A percentile compares a stretch with the other conserved stretches of the same genome.
These are phyloP conservation scores for Conus canariensis DNA, from an alignment of 2,888 invertebrate genomes.

Conservation along the genomic window DNA sequence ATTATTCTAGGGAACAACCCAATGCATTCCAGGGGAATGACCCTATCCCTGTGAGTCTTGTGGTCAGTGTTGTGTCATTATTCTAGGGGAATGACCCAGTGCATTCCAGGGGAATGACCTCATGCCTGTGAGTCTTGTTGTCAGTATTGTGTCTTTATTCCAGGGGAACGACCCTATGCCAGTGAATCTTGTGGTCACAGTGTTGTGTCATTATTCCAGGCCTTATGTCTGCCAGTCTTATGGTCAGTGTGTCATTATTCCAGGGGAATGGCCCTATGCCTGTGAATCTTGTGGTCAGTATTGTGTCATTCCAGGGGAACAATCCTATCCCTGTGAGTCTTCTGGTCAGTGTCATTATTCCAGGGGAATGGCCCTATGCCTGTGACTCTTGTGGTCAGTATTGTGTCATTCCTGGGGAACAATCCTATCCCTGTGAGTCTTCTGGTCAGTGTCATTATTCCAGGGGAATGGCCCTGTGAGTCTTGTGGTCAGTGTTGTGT, in stretches of 20 bases:
- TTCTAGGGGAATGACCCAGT: too few relatives aligned
- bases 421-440: conserved; percentile 71
- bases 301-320: conserved; percentile 68
- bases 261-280: conserved; percentile 73
- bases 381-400: conserved; percentile 71
- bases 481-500: conserved; percentile 70
- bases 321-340: conserved; percentile 71
- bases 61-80: too few relatives aligned
- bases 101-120: too few relatives aligned
- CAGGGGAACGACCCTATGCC: conserved; percentile 73
- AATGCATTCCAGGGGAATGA: too few relatives aligned
- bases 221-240: conserved; percentile 73
- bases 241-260: conserved; percentile 54
- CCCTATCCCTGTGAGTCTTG: too few relatives aligned
- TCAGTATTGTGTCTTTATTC: neutral
- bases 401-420: conserved; percentile 68
- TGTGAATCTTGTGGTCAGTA: conserved; percentile 71
- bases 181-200: conserved; percentile 71
- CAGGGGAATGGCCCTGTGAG: conserved; percentile 72
- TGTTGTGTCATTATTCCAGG: conserved; percentile 64
- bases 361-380: conserved; percentile 73
- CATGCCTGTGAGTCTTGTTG: too few relatives aligned
- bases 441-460: conserved; percentile 61
- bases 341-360: conserved; percentile 61
- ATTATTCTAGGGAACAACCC: too few relatives aligned